Conservation (phyloP, 2,113 vertebrate species). For the Rattus norvegicus region DNA sequence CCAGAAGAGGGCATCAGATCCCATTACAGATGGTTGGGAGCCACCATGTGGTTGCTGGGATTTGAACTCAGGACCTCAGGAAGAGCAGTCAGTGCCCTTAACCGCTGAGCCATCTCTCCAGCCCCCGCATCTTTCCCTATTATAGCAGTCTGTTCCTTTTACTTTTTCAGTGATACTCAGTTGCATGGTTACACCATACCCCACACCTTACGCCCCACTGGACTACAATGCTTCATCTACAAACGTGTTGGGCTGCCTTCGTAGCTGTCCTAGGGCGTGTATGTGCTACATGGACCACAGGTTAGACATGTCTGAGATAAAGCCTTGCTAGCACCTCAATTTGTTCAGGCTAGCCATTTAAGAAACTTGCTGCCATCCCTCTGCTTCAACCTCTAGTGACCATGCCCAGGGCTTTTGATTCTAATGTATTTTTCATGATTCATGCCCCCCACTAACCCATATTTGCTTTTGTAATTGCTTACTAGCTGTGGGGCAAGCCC, state of each 20-base stretch:
- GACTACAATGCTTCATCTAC: background rate
- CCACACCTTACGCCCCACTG: background rate
- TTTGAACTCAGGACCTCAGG: too few relatives aligned
- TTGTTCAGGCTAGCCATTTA: background rate
- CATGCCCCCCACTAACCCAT: background rate
- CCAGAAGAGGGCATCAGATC: too few relatives aligned
- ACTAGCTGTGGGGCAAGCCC: background rate
- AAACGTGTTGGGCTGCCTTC: background rate
- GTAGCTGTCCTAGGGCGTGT: background rate
- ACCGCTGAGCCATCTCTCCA: too few relatives aligned
- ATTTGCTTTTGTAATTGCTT: slow-evolving; percentile 5
- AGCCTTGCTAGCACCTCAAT: background rate
- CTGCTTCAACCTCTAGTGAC: background rate
- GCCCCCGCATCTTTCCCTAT: background rate
- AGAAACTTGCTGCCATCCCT: background rate
- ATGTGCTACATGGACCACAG: background rate
- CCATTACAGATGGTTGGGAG: too few relatives aligned
- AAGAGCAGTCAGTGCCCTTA: too few relatives aligned
- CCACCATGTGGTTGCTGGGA: too few relatives aligned
- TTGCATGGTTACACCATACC: background rate
- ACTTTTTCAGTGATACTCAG: background rate
- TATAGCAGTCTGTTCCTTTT: background rate
- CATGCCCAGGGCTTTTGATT: background rate
- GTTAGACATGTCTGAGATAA: background rate
- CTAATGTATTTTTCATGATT: background rate